Evolutionary conservation across 35 echinoderm and acorn worm genomes (phyloP).

Genomic region (Apostichopus parvimensis): DNA sequence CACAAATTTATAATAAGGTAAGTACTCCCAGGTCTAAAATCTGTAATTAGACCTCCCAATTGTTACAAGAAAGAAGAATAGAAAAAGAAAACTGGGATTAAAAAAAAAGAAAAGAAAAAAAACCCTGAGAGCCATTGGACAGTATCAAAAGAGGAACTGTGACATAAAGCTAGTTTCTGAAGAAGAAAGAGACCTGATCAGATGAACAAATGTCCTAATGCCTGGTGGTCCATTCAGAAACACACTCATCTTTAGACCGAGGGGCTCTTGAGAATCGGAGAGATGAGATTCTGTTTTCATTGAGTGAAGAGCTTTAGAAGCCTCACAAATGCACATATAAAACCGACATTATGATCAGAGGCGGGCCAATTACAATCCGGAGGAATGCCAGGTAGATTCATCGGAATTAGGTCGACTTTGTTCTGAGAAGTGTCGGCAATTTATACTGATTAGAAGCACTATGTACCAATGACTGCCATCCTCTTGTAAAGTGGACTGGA

Average conservation of each 20-base stretch:
- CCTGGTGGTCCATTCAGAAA: slow-evolving; percentile 29
- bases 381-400: slow-evolving; percentile 4
- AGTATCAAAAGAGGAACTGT: background rate
- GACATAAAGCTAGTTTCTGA: background rate
- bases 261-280: background rate
- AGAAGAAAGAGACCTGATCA: slow-evolving; percentile 19
- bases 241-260: background rate
- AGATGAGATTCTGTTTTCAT: slow-evolving; percentile 34
- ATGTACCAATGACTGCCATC: background rate
- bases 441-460: slow-evolving; percentile 29
- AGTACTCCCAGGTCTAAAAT: too few species aligned
- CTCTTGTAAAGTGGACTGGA: too few species aligned
- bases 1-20: background rate
- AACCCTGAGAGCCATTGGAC: background rate
- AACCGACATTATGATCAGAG: slow-evolving; percentile 14
- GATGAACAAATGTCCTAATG: slow-evolving; percentile 32
- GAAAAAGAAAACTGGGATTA: background rate
- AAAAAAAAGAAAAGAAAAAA: slow-evolving; percentile 15
- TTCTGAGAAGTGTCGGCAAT: slow-evolving; percentile 18
- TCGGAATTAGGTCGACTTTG: background rate
- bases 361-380: background rate
- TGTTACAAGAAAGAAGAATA: slow-evolving; percentile 24
- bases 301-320: background rate
- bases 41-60: slow-evolving; percentile 1
- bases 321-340: slow-evolving; percentile 31